These are phyloP conservation scores for Raja brachyura DNA, from an alignment of 2,113 vertebrate species.

Conservation along the genomic window DNA sequence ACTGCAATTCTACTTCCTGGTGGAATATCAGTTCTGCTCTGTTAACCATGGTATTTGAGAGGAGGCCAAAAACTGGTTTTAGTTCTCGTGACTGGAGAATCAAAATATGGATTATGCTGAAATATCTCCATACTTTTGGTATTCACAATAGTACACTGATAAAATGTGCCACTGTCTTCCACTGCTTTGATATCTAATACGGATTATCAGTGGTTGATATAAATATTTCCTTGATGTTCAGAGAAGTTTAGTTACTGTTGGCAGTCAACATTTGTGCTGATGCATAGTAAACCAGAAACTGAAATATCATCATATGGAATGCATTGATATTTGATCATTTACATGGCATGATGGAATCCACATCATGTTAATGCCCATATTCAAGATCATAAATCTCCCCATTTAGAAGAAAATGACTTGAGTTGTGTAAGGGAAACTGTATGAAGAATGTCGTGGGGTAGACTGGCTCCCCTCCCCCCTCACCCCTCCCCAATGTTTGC, in stretches of 20 bases:
- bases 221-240: constrained; percentile 5
- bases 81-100: background rate
- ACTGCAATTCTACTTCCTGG: background rate
- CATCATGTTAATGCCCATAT: background rate
- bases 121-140: background rate
- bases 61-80: background rate
- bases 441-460: no score
- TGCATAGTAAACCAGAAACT: constrained; percentile 4
- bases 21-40: background rate
- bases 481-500: no score
- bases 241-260: background rate
- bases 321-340: background rate
- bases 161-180: background rate
- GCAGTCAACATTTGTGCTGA: background rate
- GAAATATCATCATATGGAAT: background rate
- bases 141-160: background rate
- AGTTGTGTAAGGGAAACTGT: background rate
- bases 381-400: background rate
- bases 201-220: background rate
- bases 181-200: background rate
- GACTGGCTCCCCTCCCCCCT: no score
- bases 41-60: no score
- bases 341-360: background rate
- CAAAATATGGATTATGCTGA: background rate
- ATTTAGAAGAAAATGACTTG: background rate